Conservation (phyloP, 2,797 vertebrate genomes). For the Trichosurus vulpecula region DNA sequence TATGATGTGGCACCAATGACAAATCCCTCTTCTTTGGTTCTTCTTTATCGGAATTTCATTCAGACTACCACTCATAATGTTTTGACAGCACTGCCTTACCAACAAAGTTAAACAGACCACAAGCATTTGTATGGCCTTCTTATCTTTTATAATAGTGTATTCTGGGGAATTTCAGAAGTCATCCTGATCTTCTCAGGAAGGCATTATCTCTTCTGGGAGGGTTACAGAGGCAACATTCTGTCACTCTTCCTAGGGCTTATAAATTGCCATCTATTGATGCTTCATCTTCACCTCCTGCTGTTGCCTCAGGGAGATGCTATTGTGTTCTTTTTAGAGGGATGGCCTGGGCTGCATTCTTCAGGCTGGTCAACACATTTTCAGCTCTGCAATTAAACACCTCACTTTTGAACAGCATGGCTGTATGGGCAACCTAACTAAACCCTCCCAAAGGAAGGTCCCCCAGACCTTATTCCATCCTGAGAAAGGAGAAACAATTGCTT, state of each 20-base stretch:
- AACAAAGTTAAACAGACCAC: neutral
- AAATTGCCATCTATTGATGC: neutral
- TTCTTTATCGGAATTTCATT: neutral
- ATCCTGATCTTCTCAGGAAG: neutral
- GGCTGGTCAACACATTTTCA: neutral
- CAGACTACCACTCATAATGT: neutral
- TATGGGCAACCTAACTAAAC: neutral
- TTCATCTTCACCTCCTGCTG: no score
- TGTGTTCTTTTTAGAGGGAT: neutral
- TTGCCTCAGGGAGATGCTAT: neutral
- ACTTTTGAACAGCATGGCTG: neutral
- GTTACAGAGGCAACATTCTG: neutral
- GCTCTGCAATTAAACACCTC: neutral
- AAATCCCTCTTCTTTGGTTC: neutral
- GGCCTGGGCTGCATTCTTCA: neutral
- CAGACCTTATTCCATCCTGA: neutral
- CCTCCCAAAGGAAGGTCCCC: neutral
- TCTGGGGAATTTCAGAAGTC: neutral
- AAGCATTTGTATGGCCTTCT: neutral
- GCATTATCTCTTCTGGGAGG: neutral
- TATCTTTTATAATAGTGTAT: neutral
- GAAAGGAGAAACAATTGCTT: neutral
- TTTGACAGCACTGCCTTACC: neutral
- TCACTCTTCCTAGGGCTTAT: neutral
- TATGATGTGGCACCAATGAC: neutral